Evolutionary conservation across 2,797 vertebrate genomes (phyloP), one percentile per base, ranked within the genome.

Genomic region (Selene dorsalis): DNA sequence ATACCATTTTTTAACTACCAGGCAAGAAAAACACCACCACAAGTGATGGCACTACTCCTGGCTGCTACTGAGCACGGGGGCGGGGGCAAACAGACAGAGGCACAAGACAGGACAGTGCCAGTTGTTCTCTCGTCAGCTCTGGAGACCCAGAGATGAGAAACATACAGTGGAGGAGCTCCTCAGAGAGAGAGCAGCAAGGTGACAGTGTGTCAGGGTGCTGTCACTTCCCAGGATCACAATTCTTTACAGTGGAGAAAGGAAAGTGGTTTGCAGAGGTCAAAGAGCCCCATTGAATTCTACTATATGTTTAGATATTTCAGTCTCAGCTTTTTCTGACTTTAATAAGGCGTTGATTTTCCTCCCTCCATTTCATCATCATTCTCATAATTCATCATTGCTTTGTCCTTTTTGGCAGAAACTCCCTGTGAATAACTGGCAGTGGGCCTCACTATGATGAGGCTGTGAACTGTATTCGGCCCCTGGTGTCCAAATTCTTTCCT

Each of bases 191-290:
- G 74, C 74, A 28, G 67, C 32, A 68, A 84, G 87, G 85, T 86
- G 89, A 85, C 84, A 83, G 78, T 69, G 76, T 85, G 83, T 86
- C 82, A 77, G 38, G 70, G 59, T 52, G 74, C 77, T 89, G 88
- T 88, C 88, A 87, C 69, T 28, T 71, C 60, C 56, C 81, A 65
- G 71, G 39, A 86, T 73, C 79, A 55, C 22, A 47, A 56, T 35
- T 71, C 69, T 82, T 43, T 75, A 62, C 75, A 69, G 68, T 2
- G n/a, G 55, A 60, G 66, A 77, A 65, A 77, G 68, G 47, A 68
- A 76, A 71, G 38, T 60, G 48, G 55, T 84, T 80, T 76, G 64
- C 56, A 17, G 69, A 86, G 86, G 89, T 88, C 83, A 80, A 85
- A 80, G 63, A 78, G 74, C 47, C 73, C 8, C 45, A 48, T 0